Evolutionary conservation across 2,113 vertebrate species (phyloP), one percentile per base, ranked within the genome.

Genomic region (Mungos mungo): DNA sequence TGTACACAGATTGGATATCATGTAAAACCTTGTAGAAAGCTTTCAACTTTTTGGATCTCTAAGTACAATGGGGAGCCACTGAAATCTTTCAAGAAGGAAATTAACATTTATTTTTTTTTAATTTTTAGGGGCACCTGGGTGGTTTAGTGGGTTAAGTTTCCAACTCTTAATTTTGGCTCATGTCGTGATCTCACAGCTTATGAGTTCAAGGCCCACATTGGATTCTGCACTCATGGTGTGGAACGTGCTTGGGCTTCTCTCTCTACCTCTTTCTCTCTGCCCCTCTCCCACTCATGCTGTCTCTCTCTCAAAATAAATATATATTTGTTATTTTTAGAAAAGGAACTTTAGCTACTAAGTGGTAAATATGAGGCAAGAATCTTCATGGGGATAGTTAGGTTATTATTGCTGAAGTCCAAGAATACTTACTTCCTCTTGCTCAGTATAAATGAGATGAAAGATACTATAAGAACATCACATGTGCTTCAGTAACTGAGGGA

Each of bases 361-460:
- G 25, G 19, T 86, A 50, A 92, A 68, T 35, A 63, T 27, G 65
- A 95, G 10, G 41, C 12, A 74, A 83, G 7, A 23, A 60, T 80
- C 15, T 85, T 89, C 92, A 65, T 65, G 35, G 41, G 29, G 47
- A 57, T 77, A 83, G 54, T 86, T 72, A 95, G 52, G 5, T n/a
- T 10, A 14, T 89, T 96, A 33, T 95, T 92, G 23, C 23, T 76
- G 21, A 93, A 88, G 12, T 85, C 23, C 47, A 93, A 52, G 45
- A 87, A 74, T 68, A 65, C 18, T 45, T 82, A 68, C 57, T 94
- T 94, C 84, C n/a, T 93, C 13, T 79, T 9, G 79, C 45, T 95
- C 41, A 19, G 29, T 89, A 3, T 88, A 93, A 96, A 95, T 80
- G 66, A 93, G 72, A 87, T 92, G 71, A 83, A 97, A 97, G 72